Evolutionary conservation across 92 coral and sea anemone genomes (phyloP).

Genomic region (Hydrozoanthus gracilis): DNA sequence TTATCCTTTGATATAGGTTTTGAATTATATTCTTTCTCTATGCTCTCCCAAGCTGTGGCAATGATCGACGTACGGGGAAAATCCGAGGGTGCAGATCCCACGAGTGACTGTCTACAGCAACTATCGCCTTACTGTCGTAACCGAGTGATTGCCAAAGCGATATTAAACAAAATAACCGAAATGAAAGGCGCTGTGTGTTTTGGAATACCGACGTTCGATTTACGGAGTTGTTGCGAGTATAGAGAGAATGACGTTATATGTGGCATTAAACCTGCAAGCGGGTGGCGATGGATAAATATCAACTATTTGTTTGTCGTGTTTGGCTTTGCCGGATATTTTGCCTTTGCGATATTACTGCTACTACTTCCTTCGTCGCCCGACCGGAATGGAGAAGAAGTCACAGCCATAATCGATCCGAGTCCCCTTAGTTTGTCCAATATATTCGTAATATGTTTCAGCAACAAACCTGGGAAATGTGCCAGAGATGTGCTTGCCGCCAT

Average conservation of each 20-base stretch:
- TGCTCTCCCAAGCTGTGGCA: neutral
- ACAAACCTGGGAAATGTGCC: too few species aligned
- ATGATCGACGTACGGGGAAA: neutral
- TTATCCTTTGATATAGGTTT: neutral
- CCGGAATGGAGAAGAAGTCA: too few species aligned
- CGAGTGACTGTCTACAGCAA: neutral
- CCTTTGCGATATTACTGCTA: neutral
- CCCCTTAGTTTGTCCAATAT: too few species aligned
- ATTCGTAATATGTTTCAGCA: too few species aligned
- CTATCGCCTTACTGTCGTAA: too few species aligned
- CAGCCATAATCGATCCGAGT: too few species aligned
- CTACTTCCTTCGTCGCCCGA: neutral
- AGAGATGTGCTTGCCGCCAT: too few species aligned
- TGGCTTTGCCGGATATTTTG: too few species aligned
- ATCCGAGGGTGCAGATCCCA: neutral
- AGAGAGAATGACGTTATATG: neutral
- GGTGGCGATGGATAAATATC: neutral
- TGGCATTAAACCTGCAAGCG: neutral
- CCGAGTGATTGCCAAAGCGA: neutral
- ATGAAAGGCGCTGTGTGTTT: neutral
- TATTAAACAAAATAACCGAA: neutral
- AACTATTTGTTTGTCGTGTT: neutral
- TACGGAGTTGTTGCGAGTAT: neutral
- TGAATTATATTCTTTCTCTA: neutral
- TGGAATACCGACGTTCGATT: too few species aligned